phyloP scores from a whole-genome alignment of 2,888 invertebrate species.

The Erannis defoliaria region DNA sequence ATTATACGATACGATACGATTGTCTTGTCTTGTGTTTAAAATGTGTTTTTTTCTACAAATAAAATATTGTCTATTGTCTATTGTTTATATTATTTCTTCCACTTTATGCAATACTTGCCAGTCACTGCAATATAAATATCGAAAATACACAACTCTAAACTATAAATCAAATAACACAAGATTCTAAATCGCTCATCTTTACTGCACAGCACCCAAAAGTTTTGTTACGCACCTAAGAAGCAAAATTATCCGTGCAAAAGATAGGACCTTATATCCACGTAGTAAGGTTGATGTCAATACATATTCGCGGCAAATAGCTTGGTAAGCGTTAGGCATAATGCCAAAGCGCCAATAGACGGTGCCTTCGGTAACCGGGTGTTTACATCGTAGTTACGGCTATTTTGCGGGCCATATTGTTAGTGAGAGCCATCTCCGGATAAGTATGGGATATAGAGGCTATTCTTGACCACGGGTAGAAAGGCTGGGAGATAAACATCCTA shows the following conservation, averaged over 20 bases:
- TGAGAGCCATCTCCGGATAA: constrained; percentile 36
- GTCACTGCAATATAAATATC: constrained; percentile 44
- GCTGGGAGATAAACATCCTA: constrained; percentile 17
- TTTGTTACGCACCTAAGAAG: constrained; percentile 25
- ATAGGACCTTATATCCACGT: constrained; percentile 15
- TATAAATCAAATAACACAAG: constrained; percentile 1
- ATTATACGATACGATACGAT: too few relatives aligned
- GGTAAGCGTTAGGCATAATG: constrained; percentile 48
- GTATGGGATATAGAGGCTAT: constrained; percentile 25
- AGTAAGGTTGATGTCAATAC: constrained; percentile 23
- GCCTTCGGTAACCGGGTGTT: constrained; percentile 51
- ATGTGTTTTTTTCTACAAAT: too few relatives aligned
- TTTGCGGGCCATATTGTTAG: constrained; percentile 51
- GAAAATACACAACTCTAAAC: constrained; percentile 11
- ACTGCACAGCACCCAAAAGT: constrained; percentile 11
- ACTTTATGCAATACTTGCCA: constrained; percentile 50
- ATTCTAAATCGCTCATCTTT: constrained; percentile 19
- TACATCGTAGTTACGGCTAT: constrained; percentile 54
- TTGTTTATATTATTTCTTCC: too few relatives aligned
- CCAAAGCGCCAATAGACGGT: constrained; percentile 57
- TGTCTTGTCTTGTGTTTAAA: too few relatives aligned
- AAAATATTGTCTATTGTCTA: too few relatives aligned
- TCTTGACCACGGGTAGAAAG: constrained; percentile 22
- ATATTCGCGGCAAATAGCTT: background rate
- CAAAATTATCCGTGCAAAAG: constrained; percentile 4